phyloP scores from a whole-genome alignment of 2,888 invertebrate species.

The Diadegma fenestrale region DNA sequence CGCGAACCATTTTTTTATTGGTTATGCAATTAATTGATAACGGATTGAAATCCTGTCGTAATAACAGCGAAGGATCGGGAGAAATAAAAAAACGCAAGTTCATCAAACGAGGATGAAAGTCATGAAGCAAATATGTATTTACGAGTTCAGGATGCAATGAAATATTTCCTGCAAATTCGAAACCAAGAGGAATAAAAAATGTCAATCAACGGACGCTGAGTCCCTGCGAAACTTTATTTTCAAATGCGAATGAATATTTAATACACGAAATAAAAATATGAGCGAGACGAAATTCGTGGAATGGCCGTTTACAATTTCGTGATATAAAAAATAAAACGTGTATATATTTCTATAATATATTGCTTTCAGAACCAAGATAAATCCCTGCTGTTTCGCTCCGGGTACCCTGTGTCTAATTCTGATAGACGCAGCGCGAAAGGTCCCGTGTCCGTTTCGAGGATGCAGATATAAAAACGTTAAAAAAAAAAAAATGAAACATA shows the following conservation, averaged over 20 bases:
- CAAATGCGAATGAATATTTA: not conserved
- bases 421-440: conserved; percentile 8
- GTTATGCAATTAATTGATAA: not conserved
- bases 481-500: not conserved
- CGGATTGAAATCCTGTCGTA: not conserved
- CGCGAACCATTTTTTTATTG: too few species aligned
- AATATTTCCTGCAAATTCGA: not conserved
- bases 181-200: not conserved
- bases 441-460: not conserved
- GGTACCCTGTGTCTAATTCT: conserved; percentile 47
- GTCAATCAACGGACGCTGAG: not conserved
- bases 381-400: conserved; percentile 86
- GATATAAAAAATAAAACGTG: conserved; percentile 22
- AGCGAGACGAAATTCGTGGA: conserved; percentile 60
- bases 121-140: not conserved
- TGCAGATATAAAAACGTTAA: not conserved
- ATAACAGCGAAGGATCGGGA: conserved; percentile 34
- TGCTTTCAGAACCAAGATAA: conserved; percentile 39
- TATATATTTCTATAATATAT: conserved; percentile 9
- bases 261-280: not conserved
- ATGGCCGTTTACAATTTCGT: conserved; percentile 5
- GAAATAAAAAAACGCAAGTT: conserved; percentile 25
- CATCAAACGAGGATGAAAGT: conserved; percentile 36
- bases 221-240: conserved; percentile 29
- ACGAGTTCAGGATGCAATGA: not conserved